Evolutionary conservation across 1,140 invertebrate genomes (phyloP), one percentile per base, ranked within the genome.

Genomic region (Nixonia krombeini): DNA sequence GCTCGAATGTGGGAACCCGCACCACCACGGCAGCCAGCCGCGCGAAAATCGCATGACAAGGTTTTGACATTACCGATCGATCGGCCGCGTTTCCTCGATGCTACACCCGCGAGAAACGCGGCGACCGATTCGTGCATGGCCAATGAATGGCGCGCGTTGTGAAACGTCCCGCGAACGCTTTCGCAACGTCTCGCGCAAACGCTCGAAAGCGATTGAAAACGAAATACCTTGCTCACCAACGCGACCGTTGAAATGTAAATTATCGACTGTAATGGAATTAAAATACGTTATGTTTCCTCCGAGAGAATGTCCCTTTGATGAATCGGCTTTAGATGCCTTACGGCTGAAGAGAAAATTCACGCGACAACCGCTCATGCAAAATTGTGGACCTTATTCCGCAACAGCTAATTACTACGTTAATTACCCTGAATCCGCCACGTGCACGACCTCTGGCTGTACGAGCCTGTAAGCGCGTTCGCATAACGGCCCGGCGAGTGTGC

Each of bases 361-460:
- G 29, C 25, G n/a, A n/a, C n/a, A n/a, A n/a, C n/a, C n/a, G n/a
- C n/a, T n/a, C n/a, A n/a, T n/a, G n/a, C n/a, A n/a, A n/a, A n/a
- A n/a, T n/a, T n/a, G n/a, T n/a, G n/a, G n/a, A n/a, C 47, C 62
- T 65, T 52, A 62, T 66, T 65, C 57, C 68, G 52, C 52, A 55
- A 45, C 62, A 62, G 65, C 68, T 70, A 70, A 70, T 70, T 70
- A 62, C 58, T 31, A 56, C 57, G 68, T 70, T 70, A 70, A 70
- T 70, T 70, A 70, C 65, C 64, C 62, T 53, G 68, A 55, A 70
- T 66, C 64, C 57, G 68, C 68, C 68, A 70, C 68, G 68, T 70
- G 68, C 66, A 49, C 57, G 57, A 66, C 68, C 68, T 70, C 68
- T 70, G 53, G 68, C 62, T 58, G 49, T 26, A n/a, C n/a, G n/a